phyloP scores from a whole-genome alignment of 2,113 vertebrate species.

The Rhea americana region DNA sequence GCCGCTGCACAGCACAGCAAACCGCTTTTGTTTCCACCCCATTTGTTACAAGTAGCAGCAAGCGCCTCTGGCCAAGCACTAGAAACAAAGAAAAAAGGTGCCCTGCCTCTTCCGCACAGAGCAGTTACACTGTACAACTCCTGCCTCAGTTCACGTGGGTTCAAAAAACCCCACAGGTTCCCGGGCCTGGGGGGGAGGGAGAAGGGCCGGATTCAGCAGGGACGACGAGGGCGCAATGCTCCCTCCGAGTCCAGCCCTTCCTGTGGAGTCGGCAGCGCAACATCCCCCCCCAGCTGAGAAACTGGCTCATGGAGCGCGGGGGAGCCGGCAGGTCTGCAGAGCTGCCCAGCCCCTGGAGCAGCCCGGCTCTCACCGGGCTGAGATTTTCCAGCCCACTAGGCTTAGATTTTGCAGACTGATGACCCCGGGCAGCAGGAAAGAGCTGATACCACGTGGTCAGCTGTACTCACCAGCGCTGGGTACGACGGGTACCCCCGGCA shows the following conservation, averaged over 20 bases:
- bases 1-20: background rate
- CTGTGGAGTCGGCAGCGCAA: too few species aligned
- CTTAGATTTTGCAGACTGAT: background rate
- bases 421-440: background rate
- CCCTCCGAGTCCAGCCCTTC: background rate
- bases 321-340: too few species aligned
- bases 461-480: conserved; percentile 89
- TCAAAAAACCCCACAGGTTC: background rate
- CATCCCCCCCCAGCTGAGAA: too few species aligned
- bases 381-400: background rate
- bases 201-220: background rate
- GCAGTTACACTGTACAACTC: background rate
- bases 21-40: background rate
- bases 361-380: background rate
- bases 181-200: too few species aligned
- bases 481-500: conserved; percentile 98
- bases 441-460: background rate
- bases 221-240: background rate
- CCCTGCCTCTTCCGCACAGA: background rate
- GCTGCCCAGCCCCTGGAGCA: too few species aligned
- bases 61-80: too few species aligned
- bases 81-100: background rate
- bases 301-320: too few species aligned
- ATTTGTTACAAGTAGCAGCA: background rate
- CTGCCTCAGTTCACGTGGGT: background rate